Evolutionary conservation across 2,888 invertebrate species (phyloP), one percentile per base, ranked within the genome.

Genomic region (Polymixis lichenea): DNA sequence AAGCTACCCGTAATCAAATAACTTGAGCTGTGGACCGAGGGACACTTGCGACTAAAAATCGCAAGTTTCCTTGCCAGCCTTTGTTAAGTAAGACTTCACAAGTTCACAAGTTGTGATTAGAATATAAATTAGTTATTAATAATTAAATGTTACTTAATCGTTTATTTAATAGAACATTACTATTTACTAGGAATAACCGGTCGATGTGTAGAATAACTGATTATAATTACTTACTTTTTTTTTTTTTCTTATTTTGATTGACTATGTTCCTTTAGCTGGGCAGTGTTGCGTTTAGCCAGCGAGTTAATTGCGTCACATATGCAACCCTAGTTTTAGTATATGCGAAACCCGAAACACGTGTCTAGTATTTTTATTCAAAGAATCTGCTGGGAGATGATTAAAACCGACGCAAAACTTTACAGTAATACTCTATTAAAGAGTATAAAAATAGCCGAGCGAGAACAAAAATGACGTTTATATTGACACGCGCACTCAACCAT

Each of bases 41-140:
- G 0, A 22, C 22, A 58, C n/a, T 71, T 82, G 53, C 67, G 53
- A 68, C 28, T 5, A 83, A 71, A 43, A 83, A 49, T 73, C 56
- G 68, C 61, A 65, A 25, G 13, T 32, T n/a, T 17, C 15, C 11
- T 67, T 49, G 46, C 38, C 38, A 72, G 15, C 65, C 28, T 58
- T 72, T 70, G 13, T 15, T 53, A 43, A 19, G 1, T 67, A 76
- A 76, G 61, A 76, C 55, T 72, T 73, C 79, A 74, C 73, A 72
- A 62, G 13, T 74, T 74, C 64, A 56, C 60, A 78, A 75, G 78
- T 85, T 86, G 85, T 85, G 85, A 86, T 75, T 86, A 84, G 49
- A 56, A 46, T 76, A 51, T 56, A 38, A 68, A 49, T 81, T 75
- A 81, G 75, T 75, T 76, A 38, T 53, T 66, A 58, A 53, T 56